Evolutionary conservation across 2,888 invertebrate genomes (phyloP).

Genomic region (Diabrotica balteata): DNA sequence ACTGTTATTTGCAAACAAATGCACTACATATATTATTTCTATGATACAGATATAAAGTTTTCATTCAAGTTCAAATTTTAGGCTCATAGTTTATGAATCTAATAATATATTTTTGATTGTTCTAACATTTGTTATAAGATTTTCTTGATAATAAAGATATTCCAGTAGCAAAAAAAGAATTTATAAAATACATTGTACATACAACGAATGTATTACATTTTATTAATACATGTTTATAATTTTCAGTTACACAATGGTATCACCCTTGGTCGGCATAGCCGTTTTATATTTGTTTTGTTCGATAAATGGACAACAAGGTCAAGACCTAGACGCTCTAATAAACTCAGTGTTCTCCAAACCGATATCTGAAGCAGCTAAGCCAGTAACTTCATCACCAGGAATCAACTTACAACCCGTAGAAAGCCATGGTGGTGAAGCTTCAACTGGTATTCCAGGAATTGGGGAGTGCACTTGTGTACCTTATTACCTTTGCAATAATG

Average conservation of each 20-base stretch:
- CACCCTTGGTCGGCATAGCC: no score
- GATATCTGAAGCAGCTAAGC: neutral
- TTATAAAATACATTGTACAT: no score
- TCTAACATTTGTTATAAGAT: no score
- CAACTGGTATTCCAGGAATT: slow-evolving; percentile 40
- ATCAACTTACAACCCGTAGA: slow-evolving; percentile 40
- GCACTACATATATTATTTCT: no score
- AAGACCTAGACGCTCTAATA: slow-evolving; percentile 29
- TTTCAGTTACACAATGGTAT: neutral
- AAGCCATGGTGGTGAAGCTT: slow-evolving; percentile 17
- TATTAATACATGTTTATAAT: neutral
- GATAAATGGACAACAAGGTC: slow-evolving; percentile 1
- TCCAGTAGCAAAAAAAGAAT: no score
- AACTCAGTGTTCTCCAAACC: slow-evolving; percentile 21
- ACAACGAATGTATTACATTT: neutral
- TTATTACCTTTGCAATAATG: slow-evolving; percentile 76
- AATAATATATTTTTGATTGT: no score
- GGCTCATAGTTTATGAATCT: no score
- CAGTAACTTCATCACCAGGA: slow-evolving; percentile 14
- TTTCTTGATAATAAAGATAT: no score
- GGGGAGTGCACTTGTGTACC: slow-evolving; percentile 75
- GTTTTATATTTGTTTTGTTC: neutral
- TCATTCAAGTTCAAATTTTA: no score
- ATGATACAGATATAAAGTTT: no score
- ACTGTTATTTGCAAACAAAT: no score